Evolutionary conservation across 2,113 vertebrate genomes (phyloP).

Genomic region (Cryptotis parvus): DNA sequence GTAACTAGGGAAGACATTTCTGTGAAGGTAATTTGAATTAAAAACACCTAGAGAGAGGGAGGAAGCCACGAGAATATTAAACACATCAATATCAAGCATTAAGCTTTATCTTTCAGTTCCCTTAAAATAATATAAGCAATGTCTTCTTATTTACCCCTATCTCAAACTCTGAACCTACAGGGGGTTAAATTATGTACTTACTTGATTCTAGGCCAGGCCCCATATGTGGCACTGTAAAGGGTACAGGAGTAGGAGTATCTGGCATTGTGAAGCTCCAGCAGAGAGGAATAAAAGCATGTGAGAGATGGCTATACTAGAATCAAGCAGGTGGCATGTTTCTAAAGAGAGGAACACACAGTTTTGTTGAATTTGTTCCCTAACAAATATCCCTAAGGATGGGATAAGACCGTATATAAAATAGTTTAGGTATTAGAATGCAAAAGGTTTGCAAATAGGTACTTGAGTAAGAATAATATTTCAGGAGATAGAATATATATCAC

Average conservation of each 20-base stretch:
- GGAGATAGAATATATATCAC: too few relatives aligned
- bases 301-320: background rate
- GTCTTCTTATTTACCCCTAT: background rate
- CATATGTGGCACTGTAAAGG: background rate
- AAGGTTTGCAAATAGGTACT: too few relatives aligned
- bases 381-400: too few relatives aligned
- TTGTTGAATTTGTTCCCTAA: too few relatives aligned
- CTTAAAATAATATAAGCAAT: background rate
- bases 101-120: background rate
- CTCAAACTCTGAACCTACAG: background rate
- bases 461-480: too few relatives aligned
- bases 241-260: background rate
- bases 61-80: background rate
- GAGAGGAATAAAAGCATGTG: background rate
- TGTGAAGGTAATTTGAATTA: background rate
- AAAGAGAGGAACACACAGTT: background rate
- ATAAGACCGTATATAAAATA: too few relatives aligned
- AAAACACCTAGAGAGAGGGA: background rate
- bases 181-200: background rate
- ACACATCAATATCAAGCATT: background rate
- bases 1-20: background rate
- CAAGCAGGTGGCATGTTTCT: background rate
- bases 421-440: too few relatives aligned
- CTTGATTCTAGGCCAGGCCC: background rate
- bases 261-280: background rate